A percentile compares a stretch with the other conserved stretches of the same genome.
Evolutionary conservation across 2,888 invertebrate species (phyloP).

Genomic region (Andrena chrysosceles): DNA sequence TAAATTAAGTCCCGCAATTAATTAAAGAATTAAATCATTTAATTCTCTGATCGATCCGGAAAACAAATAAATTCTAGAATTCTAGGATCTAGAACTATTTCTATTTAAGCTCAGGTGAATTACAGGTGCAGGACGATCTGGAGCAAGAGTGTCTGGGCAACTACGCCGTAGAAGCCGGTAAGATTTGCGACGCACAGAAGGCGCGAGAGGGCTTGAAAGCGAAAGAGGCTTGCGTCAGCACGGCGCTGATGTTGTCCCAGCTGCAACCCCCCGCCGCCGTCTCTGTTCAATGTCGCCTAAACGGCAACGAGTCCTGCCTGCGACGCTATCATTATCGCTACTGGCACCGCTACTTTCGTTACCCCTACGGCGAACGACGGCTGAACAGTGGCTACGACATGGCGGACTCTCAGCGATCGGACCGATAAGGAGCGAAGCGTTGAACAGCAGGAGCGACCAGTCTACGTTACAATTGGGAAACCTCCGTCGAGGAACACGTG

Average conservation of each 20-base stretch:
- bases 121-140: conserved; percentile 61
- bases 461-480: neutral
- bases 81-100: neutral
- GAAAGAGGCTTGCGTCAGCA: conserved; percentile 66
- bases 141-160: conserved; percentile 66
- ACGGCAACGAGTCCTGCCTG: conserved; percentile 70
- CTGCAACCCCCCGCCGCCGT: conserved; percentile 58
- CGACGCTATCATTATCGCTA: conserved; percentile 67
- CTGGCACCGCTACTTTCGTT: conserved; percentile 61
- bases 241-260: conserved; percentile 66
- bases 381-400: conserved; percentile 2
- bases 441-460: neutral
- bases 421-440: conserved; percentile 31
- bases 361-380: conserved; percentile 37
- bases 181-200: conserved; percentile 67
- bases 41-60: too few relatives aligned
- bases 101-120: neutral
- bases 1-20: too few relatives aligned
- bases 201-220: conserved; percentile 29
- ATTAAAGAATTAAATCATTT: too few relatives aligned
- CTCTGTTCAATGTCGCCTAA: conserved; percentile 64
- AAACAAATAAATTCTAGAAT: too few relatives aligned
- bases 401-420: conserved; percentile 22
- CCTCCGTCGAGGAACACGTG: conserved; percentile 8
- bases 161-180: conserved; percentile 64